Base-by-base conservation (phyloP, 1,140 invertebrate species). In the Holotrichia oblita region DNA sequence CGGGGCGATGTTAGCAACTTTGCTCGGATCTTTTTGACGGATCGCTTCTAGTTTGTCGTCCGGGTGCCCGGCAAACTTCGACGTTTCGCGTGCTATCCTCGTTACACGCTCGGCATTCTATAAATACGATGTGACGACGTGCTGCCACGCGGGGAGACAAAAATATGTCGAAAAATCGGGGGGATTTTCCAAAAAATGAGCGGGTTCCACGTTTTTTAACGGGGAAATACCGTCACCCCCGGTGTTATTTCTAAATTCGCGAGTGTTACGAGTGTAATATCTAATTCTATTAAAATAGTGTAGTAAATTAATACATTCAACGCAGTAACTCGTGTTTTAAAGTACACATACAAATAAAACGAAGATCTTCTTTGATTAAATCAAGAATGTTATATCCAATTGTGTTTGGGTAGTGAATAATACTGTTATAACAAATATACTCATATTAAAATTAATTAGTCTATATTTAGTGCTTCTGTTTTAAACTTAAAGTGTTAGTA, bases 41-140 rank as follows among this genome's bases (percentile, higher is more conserved):
- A 74, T 42, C 20, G 42, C n/a, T 41, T 74, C 73, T 74, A 74
- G 73, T 74, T 74, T 74, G 73, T 74, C 17, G 73, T 74, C 40
- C 20, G 34, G 20, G 73, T 40, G 72, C 61, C n/a, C 12, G 14
- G 14, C 7, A 48, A 10, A 17, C 17, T 55, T 55, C 48, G 48
- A 6, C 14, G 48, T 48, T 48, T 48, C 48, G 48, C n/a, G n/a
- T 55, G 27, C 27, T 34, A 34, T 34, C 27, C 27, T 34, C 27
- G 27, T 34, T 34, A 34, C 27, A 34, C 27, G 27, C 27, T 34
- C 27, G 27, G 27, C 27, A 55, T 55, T 55, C 17, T 55, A 55
- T 17, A 14, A 17, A 17, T 17, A 55, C 48, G 48, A 55, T 55
- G 48, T 55, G 14, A 55, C 12, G 48, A 34, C 27, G 27, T 34